A percentile compares a stretch with the other conserved stretches of the same genome.
These are phyloP conservation scores for Horisme vitalbata DNA, from an alignment of 2,888 invertebrate species.

Conservation along the genomic window DNA sequence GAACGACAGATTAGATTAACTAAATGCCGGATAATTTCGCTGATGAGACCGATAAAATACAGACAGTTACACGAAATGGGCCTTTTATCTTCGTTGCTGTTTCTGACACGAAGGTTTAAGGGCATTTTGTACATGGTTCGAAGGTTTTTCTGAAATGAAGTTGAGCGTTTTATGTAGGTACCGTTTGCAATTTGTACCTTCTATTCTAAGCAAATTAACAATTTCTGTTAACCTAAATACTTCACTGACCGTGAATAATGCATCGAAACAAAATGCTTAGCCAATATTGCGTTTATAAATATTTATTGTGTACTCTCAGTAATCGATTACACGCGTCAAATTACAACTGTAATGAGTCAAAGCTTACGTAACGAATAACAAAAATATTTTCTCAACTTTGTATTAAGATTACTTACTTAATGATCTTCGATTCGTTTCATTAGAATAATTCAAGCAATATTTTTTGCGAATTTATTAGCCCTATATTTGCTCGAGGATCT, in stretches of 20 bases:
- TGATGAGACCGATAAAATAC: conserved; percentile 31
- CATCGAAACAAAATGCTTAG: conserved; percentile 2
- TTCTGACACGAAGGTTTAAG: conserved; percentile 20
- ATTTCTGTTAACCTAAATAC: too few species aligned
- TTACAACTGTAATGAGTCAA: conserved; percentile 6
- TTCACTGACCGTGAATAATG: conserved; percentile 12
- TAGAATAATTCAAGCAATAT: too few species aligned
- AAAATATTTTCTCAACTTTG: conserved; percentile 1
- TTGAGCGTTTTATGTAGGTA: too few species aligned
- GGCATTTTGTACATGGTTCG: conserved; percentile 14
- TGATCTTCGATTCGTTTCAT: conserved; percentile 8
- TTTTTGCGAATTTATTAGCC: too few species aligned
- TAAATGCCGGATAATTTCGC: conserved; percentile 25
- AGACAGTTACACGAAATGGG: conserved; percentile 26
- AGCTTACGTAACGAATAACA: conserved; percentile 8
- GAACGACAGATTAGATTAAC: conserved; percentile 16
- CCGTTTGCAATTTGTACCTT: too few species aligned
- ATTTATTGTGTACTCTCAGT: conserved; percentile 3
- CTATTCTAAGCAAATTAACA: too few species aligned
- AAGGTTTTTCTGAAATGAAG: conserved; percentile 4
- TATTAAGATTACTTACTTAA: neutral
- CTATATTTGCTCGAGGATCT: too few species aligned
- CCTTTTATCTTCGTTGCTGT: conserved; percentile 25
- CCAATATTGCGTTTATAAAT: conserved; percentile 10
- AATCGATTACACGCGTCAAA: conserved; percentile 14